phyloP scores from a whole-genome alignment of 92 coral and sea anemone species.

The Heliopora coerulea region DNA sequence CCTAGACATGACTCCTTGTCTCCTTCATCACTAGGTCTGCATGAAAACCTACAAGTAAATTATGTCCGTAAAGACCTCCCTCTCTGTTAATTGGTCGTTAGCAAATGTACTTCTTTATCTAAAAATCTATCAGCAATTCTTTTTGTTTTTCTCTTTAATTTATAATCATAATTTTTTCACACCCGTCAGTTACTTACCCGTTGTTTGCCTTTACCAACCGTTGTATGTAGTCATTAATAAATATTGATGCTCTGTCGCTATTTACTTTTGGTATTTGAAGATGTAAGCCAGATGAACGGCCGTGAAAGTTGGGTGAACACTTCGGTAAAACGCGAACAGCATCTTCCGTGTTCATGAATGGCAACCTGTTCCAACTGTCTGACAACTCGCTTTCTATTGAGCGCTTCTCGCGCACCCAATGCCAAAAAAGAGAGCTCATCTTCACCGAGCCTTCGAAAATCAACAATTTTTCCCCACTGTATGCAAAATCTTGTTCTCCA shows the following conservation, averaged over 20 bases:
- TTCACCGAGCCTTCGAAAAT: conserved; percentile 19
- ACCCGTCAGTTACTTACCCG: conserved; percentile 26
- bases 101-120: no score
- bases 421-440: conserved; percentile 16
- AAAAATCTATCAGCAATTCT: no score
- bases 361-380: conserved; percentile 19
- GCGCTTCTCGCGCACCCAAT: conserved; percentile 1
- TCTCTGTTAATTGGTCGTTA: no score
- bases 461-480: conserved; percentile 1
- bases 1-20: no score
- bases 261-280: conserved; percentile 3
- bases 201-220: conserved; percentile 11
- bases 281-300: not conserved
- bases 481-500: conserved; percentile 4
- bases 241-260: not conserved
- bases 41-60: no score
- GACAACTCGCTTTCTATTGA: conserved; percentile 1
- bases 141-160: no score
- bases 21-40: no score
- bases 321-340: conserved; percentile 7
- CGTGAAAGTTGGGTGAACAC: not conserved
- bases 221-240: not conserved
- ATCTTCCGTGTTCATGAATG: conserved; percentile 13
- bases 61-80: no score
- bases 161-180: no score